Base-by-base conservation (phyloP, 2,797 vertebrate species). In the Scolopax bukidnonensis region DNA sequence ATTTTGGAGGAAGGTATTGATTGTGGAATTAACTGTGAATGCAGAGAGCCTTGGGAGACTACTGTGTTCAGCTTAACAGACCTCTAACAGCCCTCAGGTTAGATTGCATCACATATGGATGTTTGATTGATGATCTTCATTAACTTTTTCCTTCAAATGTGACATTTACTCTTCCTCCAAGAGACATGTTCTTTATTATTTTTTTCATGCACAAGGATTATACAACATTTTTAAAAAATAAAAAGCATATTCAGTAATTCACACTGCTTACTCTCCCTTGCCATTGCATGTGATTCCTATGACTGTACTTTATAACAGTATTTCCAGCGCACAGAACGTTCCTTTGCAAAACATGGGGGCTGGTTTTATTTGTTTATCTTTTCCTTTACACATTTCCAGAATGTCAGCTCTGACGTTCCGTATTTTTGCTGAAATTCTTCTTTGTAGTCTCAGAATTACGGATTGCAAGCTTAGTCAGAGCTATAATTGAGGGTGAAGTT, bases 331-430 rank as follows among this genome's bases (percentile, higher is more conserved):
- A 93, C 56, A 79, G 69, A 86, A 65, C 1, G 0, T 79, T 85
- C 69, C 61, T 95, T 84, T 7, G 47, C 57, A 81, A 79, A 90
- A 81, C 0, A 0, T 36, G 16, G 53, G 61, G 27, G 60, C 16
- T 81, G 60, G 28, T 81, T 94, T 93, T 65, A 80, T 91, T 97
- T 95, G 71, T 88, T 96, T 95, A 90, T 71, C 53, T 57, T 90
- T 91, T 60, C 69, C 83, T 93, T 86, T 75, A 75, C 40, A 38
- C 48, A 17, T 17, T 85, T 91, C 76, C 87, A 95, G 79, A 90
- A 94, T 75, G 77, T 54, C 80, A 93, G 11, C 32, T 56, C 83
- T 88, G 61, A 91, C 65, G 75, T 75, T 79, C 57, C 13, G 8
- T 73, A 84, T 88, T 94, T 94, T 84, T 93, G 70, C 24, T 87